These are phyloP conservation scores for Penaeus vannamei DNA, from an alignment of 1,140 invertebrate genomes.

Conservation along the genomic window DNA sequence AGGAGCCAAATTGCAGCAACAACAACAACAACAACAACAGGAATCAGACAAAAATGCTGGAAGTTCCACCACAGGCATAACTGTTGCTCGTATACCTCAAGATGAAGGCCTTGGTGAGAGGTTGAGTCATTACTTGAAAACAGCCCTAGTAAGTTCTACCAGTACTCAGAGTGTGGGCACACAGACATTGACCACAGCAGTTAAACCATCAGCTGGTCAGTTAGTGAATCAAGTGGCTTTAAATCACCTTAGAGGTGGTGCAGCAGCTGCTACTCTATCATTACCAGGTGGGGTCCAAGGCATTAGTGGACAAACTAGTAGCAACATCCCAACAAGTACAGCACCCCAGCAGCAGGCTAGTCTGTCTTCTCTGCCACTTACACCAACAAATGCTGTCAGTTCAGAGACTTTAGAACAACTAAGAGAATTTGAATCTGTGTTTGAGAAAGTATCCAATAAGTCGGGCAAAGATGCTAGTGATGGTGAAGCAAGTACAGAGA, in stretches of 20 bases:
- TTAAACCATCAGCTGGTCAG: constrained; percentile 66
- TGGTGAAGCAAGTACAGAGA: constrained; percentile 54
- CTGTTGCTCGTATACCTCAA: constrained; percentile 59
- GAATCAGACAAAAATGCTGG: constrained; percentile 53
- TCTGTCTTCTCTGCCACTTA: constrained; percentile 69
- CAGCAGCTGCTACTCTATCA: constrained; percentile 49
- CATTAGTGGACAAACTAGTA: constrained; percentile 36
- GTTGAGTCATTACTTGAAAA: constrained; percentile 67
- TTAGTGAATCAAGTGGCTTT: constrained; percentile 67
- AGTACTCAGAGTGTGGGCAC: constrained; percentile 68
- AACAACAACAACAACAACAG: constrained; percentile 47
- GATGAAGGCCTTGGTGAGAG: constrained; percentile 67
- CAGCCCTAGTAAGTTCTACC: constrained; percentile 64
- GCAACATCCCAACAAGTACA: constrained; percentile 36
- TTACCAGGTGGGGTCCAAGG: constrained; percentile 54
- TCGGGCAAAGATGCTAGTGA: constrained; percentile 77
- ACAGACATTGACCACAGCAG: constrained; percentile 67
- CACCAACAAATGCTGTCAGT: constrained; percentile 73
- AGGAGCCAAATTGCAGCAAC: constrained; percentile 66
- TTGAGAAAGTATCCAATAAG: constrained; percentile 77
- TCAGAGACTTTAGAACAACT: constrained; percentile 82
- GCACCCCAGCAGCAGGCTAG: constrained; percentile 35
- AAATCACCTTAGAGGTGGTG: constrained; percentile 64
- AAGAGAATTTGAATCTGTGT: constrained; percentile 85
- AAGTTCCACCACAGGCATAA: constrained; percentile 33